Conservation (phyloP, 2,113 vertebrate genomes). For the Pedionomus torquatus region DNA sequence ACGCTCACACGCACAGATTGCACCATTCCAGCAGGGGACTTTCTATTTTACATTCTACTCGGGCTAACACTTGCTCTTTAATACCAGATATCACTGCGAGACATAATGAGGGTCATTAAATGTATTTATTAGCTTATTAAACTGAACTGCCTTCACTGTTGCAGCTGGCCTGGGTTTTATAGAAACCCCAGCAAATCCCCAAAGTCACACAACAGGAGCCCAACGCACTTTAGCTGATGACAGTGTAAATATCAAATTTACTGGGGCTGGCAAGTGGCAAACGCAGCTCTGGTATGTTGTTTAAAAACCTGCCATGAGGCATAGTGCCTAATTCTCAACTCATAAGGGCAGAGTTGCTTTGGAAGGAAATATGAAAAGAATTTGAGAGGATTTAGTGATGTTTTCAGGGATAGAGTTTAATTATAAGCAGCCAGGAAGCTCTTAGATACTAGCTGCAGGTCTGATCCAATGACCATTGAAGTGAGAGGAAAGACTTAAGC, state of each 20-base stretch:
- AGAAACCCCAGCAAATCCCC: conserved; percentile 63
- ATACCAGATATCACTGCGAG: conserved; percentile 62
- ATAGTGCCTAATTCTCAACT: conserved; percentile 34
- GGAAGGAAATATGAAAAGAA: conserved; percentile 45
- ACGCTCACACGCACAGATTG: background rate
- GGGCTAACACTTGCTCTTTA: conserved; percentile 49
- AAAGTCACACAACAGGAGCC: conserved; percentile 64
- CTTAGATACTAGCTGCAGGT: background rate
- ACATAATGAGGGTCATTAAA: conserved; percentile 70
- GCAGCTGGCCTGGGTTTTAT: conserved; percentile 68
- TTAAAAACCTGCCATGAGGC: conserved; percentile 53
- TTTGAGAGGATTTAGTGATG: conserved; percentile 25
- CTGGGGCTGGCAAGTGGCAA: conserved; percentile 63
- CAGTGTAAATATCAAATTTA: conserved; percentile 64
- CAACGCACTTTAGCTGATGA: conserved; percentile 56
- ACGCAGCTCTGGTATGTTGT: conserved; percentile 37
- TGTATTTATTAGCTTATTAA: conserved; percentile 72
- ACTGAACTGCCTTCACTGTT: conserved; percentile 55
- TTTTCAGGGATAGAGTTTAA: conserved; percentile 26
- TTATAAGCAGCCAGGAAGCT: background rate
- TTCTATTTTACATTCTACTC: conserved; percentile 34
- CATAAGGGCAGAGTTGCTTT: conserved; percentile 1
- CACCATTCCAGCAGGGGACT: conserved; percentile 14
- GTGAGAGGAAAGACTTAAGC: background rate
- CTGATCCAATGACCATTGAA: background rate